These are phyloP conservation scores for Drosophila rellima DNA, from an alignment of 2,888 invertebrate genomes.

Conservation along the genomic window DNA sequence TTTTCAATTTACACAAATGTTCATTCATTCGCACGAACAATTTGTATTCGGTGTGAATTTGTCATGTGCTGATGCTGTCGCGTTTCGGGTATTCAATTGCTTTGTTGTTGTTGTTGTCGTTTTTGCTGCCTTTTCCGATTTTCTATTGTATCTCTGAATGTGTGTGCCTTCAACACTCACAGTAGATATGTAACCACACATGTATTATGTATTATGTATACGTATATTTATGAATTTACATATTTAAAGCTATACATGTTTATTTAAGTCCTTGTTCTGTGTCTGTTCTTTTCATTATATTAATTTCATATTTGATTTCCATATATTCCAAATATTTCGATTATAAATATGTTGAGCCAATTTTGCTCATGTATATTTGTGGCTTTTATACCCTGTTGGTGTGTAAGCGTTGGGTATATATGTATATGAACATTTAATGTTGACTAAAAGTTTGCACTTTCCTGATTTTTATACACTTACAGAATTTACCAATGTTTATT, in stretches of 20 bases:
- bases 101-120: conserved; percentile 41
- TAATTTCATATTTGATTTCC: conserved; percentile 31
- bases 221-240: conserved; percentile 14
- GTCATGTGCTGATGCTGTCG: conserved; percentile 67
- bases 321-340: conserved; percentile 23
- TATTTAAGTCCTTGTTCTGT: conserved; percentile 32
- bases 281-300: conserved; percentile 52
- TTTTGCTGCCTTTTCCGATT: conserved; percentile 18
- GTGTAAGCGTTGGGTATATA: not conserved
- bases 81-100: conserved; percentile 38
- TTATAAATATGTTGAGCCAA: conserved; percentile 49
- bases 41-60: conserved; percentile 82
- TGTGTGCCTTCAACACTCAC: conserved; percentile 26
- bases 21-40: conserved; percentile 80
- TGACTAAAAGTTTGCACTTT: not conserved
- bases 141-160: conserved; percentile 17
- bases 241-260: conserved; percentile 11
- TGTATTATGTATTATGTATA: conserved; percentile 18
- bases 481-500: not conserved
- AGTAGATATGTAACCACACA: conserved; percentile 17
- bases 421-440: no score
- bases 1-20: conserved; percentile 83
- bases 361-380: conserved; percentile 47
- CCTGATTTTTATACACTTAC: no score
- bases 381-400: conserved; percentile 17